phyloP scores from a whole-genome alignment of 2,888 invertebrate species.

The Synanthedon vespiformis region DNA sequence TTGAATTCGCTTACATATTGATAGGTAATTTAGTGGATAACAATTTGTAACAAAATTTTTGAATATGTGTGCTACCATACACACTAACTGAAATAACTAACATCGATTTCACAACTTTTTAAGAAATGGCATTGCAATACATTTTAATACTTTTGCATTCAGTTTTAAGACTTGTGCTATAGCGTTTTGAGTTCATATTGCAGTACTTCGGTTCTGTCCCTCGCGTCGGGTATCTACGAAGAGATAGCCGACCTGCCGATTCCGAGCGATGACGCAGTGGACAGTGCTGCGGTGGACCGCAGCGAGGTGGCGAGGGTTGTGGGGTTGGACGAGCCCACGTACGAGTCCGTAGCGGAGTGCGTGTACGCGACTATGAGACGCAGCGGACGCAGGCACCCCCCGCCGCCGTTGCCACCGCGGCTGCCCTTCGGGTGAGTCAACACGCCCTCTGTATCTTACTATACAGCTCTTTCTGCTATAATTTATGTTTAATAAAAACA shows the following conservation, averaged over 20 bases:
- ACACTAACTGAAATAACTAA: too few species aligned
- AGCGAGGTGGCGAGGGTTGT: constrained; percentile 1
- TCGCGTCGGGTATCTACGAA: constrained; percentile 77
- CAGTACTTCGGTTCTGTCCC: constrained; percentile 71
- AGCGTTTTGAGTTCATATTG: constrained; percentile 8
- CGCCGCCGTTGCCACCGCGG: constrained; percentile 34
- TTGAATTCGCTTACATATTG: too few species aligned
- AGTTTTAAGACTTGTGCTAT: too few species aligned
- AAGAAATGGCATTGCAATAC: too few species aligned
- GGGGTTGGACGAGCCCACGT: constrained; percentile 37
- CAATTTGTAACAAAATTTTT: too few species aligned
- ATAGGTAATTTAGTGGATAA: too few species aligned
- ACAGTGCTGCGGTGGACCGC: constrained; percentile 1
- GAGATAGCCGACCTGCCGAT: constrained; percentile 71
- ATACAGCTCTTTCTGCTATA: too few species aligned
- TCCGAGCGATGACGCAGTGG: background rate
- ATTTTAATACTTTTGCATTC: too few species aligned
- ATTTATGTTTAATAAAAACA: too few species aligned
- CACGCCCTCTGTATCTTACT: too few species aligned
- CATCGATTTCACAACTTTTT: too few species aligned
- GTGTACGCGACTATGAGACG: constrained; percentile 36
- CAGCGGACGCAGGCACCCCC: constrained; percentile 22
- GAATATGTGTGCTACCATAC: too few species aligned
- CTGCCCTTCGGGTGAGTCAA: constrained; percentile 16
- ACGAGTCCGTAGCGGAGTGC: constrained; percentile 50